These are phyloP conservation scores for Diplodus sargus DNA, from an alignment of 2,797 vertebrate genomes.

Conservation along the genomic window DNA sequence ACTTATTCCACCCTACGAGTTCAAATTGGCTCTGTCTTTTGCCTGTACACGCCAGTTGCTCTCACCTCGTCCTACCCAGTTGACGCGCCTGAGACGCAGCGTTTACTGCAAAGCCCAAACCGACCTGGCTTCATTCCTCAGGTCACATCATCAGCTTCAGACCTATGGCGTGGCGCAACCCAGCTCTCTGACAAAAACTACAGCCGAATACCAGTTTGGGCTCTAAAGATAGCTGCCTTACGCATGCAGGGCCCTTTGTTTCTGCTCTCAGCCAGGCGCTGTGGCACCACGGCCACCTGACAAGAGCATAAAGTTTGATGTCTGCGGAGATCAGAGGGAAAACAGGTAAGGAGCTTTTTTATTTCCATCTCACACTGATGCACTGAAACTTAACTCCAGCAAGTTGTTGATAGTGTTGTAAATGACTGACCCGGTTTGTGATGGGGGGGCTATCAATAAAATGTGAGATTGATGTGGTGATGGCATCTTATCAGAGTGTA, in stretches of 20 bases:
- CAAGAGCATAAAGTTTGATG: conserved; percentile 40
- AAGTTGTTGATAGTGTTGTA: neutral
- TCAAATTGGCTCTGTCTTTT: neutral
- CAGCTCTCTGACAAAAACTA: conserved; percentile 10
- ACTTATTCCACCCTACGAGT: neutral
- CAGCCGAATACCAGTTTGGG: conserved; percentile 21
- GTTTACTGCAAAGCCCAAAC: conserved; percentile 68
- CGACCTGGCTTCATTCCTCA: conserved; percentile 80
- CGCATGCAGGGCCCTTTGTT: conserved; percentile 41
- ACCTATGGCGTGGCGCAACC: conserved; percentile 49
- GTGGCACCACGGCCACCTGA: conserved; percentile 12
- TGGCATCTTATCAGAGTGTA: neutral
- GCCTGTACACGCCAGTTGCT: conserved; percentile 8
- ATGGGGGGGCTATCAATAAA: neutral
- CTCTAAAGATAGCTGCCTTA: conserved; percentile 51
- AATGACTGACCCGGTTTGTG: accelerated
- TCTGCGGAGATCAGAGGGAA: conserved; percentile 6
- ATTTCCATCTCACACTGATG: neutral
- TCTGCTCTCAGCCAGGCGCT: conserved; percentile 12
- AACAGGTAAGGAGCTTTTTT: conserved; percentile 59
- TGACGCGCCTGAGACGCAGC: conserved; percentile 22
- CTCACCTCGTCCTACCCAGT: conserved; percentile 1
- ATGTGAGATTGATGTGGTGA: neutral
- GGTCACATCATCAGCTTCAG: conserved; percentile 42
- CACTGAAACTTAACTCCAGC: neutral